Base-by-base conservation (phyloP, 2,797 vertebrate genomes). In the Lepidocolaptes lacrymiger region DNA sequence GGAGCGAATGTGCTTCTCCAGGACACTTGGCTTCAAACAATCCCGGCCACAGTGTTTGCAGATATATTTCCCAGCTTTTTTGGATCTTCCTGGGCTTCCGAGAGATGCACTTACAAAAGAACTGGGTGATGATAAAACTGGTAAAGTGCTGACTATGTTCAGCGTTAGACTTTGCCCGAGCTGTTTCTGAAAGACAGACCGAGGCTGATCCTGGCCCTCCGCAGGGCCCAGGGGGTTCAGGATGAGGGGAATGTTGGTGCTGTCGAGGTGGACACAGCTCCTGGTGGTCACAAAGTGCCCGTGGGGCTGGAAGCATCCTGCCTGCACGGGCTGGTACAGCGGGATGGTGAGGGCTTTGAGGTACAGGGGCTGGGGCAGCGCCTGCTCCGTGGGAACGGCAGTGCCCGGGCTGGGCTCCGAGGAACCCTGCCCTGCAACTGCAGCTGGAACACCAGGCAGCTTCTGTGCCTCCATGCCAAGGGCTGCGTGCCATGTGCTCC, bases 1-100 rank as follows among this genome's bases (percentile, higher is more conserved):
- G 51, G 99, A 99, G 55, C 99, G 99, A 36, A 99, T 98, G 62
- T 99, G 99, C 94, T 99, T 99, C 97, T 99, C 99, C 87, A 99
- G 96, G 30, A 99, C 99, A 39, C 99, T 99, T 96, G 99, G 99
- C 95, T 99, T 99, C 97, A 99, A 97, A 81, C 99, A 99, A 91
- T 99, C 99, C 44, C 99, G 98, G 66, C 99, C 98, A 14, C 99
- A 99, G 94, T 99, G 99, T 18, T 97, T 98, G 94, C 99, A 99
- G 87, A 99, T 96, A 9, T 99, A 98, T 89, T 99, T 99, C 67
- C 99, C 98, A 6, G 98, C 95, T 1, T 98, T 98, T 91, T 98
- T 99, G 19, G 96, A 96, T 95, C 98, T 99, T 32, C 97, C 95
- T 3, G 93, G 90, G 58, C 97, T 97, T 82, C 97, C 95, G 44